Base-by-base conservation (phyloP, 2,797 vertebrate species). In the Gadopsis marmoratus region DNA sequence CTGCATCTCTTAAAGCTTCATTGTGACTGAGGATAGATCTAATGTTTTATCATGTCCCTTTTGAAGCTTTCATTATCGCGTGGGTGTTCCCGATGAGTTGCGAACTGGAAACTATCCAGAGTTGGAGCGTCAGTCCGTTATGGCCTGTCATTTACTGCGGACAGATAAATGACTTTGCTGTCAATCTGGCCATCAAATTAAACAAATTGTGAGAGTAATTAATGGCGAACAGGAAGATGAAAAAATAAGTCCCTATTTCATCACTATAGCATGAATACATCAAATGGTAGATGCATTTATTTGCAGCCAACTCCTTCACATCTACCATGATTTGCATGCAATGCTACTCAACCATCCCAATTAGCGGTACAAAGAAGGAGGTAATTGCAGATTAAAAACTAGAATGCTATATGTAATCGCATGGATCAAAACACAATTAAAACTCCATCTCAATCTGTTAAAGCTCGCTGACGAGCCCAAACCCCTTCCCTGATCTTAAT, bases 31-130 rank as follows among this genome's bases (percentile, higher is more conserved):
- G 95, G 93, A 94, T 95, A 95, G 96, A 96, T 96, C 93, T 93
- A 85, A 83, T 93, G 92, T 95, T 92, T 90, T 88, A 90, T 91
- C 86, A 85, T 26, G 29, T 76, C 64, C 66, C 66, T 77, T 80
- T 87, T 82, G 69, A 78, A 77, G 79, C 87, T 83, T 86, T 81
- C 84, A 90, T 94, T 91, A 87, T 94, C 90, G 93, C 91, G 88
- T 87, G 95, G 94, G 95, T 95, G 91, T 95, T 94, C 95, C 93
- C 96, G 96, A 97, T 96, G 95, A 97, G 95, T 93, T 94, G 95
- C 95, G 96, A 97, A 96, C 96, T 96, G 97, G 96, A 97, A 96
- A 97, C 96, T 94, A 96, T 95, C 96, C 95, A 87, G 90, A 94
- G 95, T 94, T 91, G 92, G 93, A 96, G 93, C 92, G 95, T 95